Conservation (phyloP, 2,113 vertebrate genomes). For the Dasyprocta punctata region DNA sequence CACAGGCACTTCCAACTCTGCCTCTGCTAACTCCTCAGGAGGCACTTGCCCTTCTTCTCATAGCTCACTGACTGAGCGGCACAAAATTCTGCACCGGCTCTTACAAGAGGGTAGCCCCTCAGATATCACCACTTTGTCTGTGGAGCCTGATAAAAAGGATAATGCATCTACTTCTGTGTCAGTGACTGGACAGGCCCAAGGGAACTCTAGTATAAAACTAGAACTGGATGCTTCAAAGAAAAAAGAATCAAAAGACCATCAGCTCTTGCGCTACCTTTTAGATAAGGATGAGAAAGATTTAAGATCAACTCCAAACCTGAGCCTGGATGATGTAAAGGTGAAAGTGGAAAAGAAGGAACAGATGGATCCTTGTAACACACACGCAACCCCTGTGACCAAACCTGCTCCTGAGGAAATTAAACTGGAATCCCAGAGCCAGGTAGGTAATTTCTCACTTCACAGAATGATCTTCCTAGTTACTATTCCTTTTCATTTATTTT, state of each 20-base stretch:
- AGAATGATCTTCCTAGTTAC: background rate
- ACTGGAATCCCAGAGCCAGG: conserved; percentile 86
- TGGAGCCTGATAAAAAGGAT: conserved; percentile 91
- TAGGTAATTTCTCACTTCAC: conserved; percentile 64
- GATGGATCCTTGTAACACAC: conserved; percentile 84
- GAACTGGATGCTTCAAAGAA: conserved; percentile 86
- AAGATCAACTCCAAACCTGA: conserved; percentile 91
- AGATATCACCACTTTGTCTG: conserved; percentile 85
- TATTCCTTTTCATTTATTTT: background rate
- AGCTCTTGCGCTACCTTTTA: conserved; percentile 95
- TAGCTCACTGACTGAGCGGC: conserved; percentile 94
- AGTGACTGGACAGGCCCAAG: conserved; percentile 79
- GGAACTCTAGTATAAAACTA: conserved; percentile 77
- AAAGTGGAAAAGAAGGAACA: conserved; percentile 92
- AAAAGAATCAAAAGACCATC: conserved; percentile 95
- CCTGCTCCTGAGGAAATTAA: conserved; percentile 84
- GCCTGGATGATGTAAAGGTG: conserved; percentile 93
- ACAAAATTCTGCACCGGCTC: conserved; percentile 96
- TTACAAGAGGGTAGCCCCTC: conserved; percentile 96
- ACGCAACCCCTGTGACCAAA: conserved; percentile 81
- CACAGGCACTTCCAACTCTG: conserved; percentile 71
- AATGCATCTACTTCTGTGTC: conserved; percentile 52
- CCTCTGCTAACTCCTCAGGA: conserved; percentile 81
- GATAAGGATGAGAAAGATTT: conserved; percentile 96
- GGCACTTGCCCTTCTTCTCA: conserved; percentile 93